Base-by-base conservation (phyloP, 2,797 vertebrate species). In the Enteromius fasciolatus region DNA sequence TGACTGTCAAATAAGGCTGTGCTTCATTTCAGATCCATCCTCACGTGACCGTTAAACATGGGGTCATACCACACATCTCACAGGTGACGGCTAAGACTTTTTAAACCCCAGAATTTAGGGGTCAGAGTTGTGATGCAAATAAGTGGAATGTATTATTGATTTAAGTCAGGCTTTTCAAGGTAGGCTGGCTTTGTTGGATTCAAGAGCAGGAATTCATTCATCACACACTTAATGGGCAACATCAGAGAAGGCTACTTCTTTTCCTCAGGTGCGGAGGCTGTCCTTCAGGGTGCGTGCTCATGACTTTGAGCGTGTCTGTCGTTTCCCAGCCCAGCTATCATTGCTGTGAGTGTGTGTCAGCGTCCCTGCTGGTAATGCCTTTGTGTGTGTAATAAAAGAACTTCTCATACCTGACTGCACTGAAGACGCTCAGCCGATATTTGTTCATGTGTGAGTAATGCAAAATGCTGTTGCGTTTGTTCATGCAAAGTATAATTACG, bases 191-290 rank as follows among this genome's bases (percentile, higher is more conserved):
- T 69, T 84, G 90, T 92, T 93, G 93, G 92, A 94, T 93, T 92
- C 92, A 92, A 91, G 86, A 89, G 90, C 89, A 83, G 92, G 94
- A 94, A 94, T 93, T 94, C 93, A 94, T 94, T 94, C 90, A 92
- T 93, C 92, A 93, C 89, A 86, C 91, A 88, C 90, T 92, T 91
- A 92, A 92, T 89, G 88, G 70, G 92, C 91, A 90, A 89, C 90
- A 87, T 90, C 87, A 88, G 93, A 90, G 92, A 93, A 90, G 90
- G 89, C 90, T 90, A 92, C 48, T 92, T 92, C 89, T 88, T 93
- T 91, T 92, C 91, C 90, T 89, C 89, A 87, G 92, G 91, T 92
- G 92, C 89, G 89, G 88, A 89, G 87, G 87, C 75, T 89, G 94
- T 93, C 94, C 94, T 95, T 95, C 94, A 94, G 91, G 93, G 91